phyloP scores from a whole-genome alignment of 2,113 vertebrate species.

The Ctenomys sociabilis region DNA sequence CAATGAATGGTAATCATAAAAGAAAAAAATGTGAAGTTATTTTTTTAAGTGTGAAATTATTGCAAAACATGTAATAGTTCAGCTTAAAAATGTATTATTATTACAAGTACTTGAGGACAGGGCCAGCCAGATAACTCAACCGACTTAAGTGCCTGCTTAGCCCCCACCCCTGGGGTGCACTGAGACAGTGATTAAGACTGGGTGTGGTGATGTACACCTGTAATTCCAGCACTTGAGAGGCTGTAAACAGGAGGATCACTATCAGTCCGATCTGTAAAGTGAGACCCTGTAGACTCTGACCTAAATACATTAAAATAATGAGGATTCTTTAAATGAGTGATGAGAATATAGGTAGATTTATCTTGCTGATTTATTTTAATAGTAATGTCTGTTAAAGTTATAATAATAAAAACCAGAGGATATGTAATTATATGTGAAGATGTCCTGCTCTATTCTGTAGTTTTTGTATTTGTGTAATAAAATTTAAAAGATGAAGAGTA shows the following conservation, averaged over 20 bases:
- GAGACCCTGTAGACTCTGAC: too few species aligned
- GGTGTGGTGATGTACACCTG: too few species aligned
- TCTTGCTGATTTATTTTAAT: slow-evolving; percentile 7
- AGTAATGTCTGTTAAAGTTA: not conserved
- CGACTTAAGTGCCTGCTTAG: too few species aligned
- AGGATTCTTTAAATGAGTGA: not conserved
- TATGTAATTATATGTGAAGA: not conserved
- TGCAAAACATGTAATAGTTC: slow-evolving; percentile 1
- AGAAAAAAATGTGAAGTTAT: slow-evolving; percentile 27
- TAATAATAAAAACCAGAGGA: not conserved
- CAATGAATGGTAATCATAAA: not conserved
- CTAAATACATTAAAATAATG: not conserved
- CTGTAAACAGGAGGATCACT: too few species aligned
- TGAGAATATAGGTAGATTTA: not conserved
- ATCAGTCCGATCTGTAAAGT: too few species aligned
- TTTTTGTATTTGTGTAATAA: not conserved
- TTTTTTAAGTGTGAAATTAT: not conserved
- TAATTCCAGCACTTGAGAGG: too few species aligned
- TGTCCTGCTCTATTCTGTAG: not conserved
- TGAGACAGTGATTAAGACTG: too few species aligned
- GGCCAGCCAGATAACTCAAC: too few species aligned
- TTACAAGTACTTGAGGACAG: too few species aligned
- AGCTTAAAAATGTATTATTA: too few species aligned
- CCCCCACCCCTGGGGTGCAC: too few species aligned
- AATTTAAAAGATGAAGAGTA: not conserved